Base-by-base conservation (phyloP, 1,140 invertebrate species). In the Drosophila leontia region DNA sequence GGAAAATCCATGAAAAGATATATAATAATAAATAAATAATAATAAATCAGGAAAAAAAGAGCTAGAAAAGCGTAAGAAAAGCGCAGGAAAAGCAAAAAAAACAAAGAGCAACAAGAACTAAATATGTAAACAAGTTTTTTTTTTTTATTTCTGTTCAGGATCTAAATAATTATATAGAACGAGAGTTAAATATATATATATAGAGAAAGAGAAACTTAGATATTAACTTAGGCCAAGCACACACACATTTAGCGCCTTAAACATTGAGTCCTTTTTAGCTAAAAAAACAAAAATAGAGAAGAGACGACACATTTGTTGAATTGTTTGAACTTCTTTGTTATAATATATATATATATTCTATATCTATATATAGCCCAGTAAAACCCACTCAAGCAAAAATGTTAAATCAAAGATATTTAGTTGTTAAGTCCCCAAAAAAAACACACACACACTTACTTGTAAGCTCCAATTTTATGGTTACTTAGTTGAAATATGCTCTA, bases 391-490 rank as follows among this genome's bases (percentile, higher is more conserved):
- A 87, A 87, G 76, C 78, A 87, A 83, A 83, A 80, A 80, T 86
- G 80, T 87, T 87, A 86, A 83, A 86, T 88, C 84, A 86, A 86
- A 88, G 82, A 86, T 83, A 87, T 86, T 61, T 86, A 86, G 68
- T 81, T 17, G 5, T 2, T 85, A 80, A 85, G 72, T 35, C 26
- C 34, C 9, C 19, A 4, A 41, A 42, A 41, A 69, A 56, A 57
- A 39, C 37, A 39, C 62, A 72, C 37, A 53, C 53, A 23, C 69
- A 74, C 41, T 75, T 62, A 26, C 23, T 47, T 48, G 35, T 77
- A 60, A 77, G 63, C 55, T 48, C 35, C 47, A 47, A 13, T 39
- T 59, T 59, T 53, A 53, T 61, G 50, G 48, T 69, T 71, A 71
- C 34, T 34, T 75, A 75, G 71, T 75, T 74, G 48, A 75, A 74